A percentile compares a stretch with the other conserved stretches of the same genome.
Conservation (phyloP, 2,797 vertebrate genomes). For the Leontopithecus rosalia region DNA sequence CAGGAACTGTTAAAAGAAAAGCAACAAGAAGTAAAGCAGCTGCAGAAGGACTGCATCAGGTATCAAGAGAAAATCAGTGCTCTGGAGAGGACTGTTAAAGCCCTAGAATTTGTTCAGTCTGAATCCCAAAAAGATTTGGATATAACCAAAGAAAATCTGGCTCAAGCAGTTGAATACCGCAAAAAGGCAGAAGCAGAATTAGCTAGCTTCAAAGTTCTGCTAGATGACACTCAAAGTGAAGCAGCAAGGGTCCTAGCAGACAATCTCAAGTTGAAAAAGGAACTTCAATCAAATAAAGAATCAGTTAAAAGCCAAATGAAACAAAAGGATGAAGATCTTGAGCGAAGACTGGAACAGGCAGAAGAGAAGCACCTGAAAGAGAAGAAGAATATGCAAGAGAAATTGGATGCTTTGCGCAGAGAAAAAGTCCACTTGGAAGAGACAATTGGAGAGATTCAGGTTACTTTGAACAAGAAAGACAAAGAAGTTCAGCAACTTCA, state of each 20-base stretch:
- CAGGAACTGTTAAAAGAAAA: conserved; percentile 97
- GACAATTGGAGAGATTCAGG: conserved; percentile 85
- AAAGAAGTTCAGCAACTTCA: conserved; percentile 88
- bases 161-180: conserved; percentile 85
- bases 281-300: conserved; percentile 83
- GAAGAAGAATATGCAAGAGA: conserved; percentile 91
- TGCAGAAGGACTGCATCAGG: conserved; percentile 94
- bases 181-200: conserved; percentile 88
- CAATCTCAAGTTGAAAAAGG: conserved; percentile 85
- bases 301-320: conserved; percentile 81
- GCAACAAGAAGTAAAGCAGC: conserved; percentile 95
- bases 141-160: conserved; percentile 81
- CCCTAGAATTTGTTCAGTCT: conserved; percentile 87
- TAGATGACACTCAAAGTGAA: conserved; percentile 90
- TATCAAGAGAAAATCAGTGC: conserved; percentile 95
- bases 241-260: conserved; percentile 87
- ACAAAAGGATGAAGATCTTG: conserved; percentile 90
- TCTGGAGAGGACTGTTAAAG: conserved; percentile 91
- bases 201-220: conserved; percentile 83
- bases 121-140: conserved; percentile 89
- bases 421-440: conserved; percentile 89
- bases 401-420: conserved; percentile 87
- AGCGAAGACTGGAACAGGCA: conserved; percentile 91
- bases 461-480: conserved; percentile 85
- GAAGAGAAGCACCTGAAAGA: conserved; percentile 91